Evolutionary conservation across 2,113 vertebrate genomes (phyloP).

Genomic region (Lycaon pictus): DNA sequence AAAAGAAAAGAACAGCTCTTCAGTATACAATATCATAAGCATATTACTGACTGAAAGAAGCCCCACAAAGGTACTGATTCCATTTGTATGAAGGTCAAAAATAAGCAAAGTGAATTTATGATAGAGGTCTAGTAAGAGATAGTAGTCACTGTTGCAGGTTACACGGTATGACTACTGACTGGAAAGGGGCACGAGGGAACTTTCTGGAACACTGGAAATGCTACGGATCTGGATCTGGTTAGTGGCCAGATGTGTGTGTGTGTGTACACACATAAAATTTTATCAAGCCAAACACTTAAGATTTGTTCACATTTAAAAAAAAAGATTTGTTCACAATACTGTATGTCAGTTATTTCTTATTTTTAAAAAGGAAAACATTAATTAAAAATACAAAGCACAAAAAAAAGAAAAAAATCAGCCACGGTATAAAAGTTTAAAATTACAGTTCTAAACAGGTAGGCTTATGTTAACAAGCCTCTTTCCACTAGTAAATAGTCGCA

Average conservation of each 20-base stretch:
- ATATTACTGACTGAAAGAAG: constrained; percentile 30
- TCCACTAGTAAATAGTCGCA: constrained; percentile 78
- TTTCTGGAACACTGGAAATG: constrained; percentile 37
- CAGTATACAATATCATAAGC: background rate
- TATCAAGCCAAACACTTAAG: constrained; percentile 19
- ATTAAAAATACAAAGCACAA: constrained; percentile 56
- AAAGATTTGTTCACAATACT: constrained; percentile 31
- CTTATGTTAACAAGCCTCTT: constrained; percentile 68
- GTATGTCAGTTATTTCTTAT: background rate
- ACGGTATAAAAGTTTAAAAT: constrained; percentile 48
- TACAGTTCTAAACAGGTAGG: constrained; percentile 65
- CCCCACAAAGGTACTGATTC: background rate
- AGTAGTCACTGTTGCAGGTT: background rate
- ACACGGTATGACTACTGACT: background rate
- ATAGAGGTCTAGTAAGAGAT: background rate
- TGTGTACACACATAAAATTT: background rate
- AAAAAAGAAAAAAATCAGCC: background rate
- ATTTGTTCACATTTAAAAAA: background rate
- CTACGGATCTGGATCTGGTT: background rate
- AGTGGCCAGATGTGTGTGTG: background rate
- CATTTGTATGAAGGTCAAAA: constrained; percentile 47
- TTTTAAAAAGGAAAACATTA: constrained; percentile 48
- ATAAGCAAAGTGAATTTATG: constrained; percentile 23
- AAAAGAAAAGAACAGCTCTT: background rate
- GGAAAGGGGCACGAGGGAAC: background rate